Conservation (phyloP, 2,113 vertebrate species). For the Ochotona curzoniae region DNA sequence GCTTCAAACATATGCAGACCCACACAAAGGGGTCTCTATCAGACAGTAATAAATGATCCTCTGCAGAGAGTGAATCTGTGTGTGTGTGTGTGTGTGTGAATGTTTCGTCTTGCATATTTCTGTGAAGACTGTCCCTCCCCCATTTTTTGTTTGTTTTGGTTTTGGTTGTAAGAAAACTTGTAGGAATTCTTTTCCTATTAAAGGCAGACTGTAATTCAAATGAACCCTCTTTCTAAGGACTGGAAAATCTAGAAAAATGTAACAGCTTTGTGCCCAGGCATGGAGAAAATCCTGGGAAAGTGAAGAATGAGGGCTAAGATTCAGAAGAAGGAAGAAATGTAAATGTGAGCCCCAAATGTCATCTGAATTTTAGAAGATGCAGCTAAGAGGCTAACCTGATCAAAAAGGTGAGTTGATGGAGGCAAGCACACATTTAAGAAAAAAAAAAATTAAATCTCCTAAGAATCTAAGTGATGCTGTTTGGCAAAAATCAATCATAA, state of each 20-base stretch:
- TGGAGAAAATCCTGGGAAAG: slow-evolving; percentile 1
- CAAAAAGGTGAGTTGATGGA: not conserved
- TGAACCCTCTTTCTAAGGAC: not conserved
- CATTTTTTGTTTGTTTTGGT: not conserved
- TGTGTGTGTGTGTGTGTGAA: not conserved
- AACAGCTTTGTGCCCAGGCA: not conserved
- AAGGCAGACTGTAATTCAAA: not conserved
- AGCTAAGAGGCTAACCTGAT: not conserved
- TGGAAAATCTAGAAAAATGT: not conserved
- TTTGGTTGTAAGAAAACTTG: not conserved
- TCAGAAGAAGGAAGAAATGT: not conserved
- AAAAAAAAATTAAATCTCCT: not conserved
- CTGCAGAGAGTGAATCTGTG: not conserved
- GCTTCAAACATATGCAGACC: not conserved
- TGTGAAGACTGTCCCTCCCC: not conserved
- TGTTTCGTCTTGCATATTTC: not conserved
- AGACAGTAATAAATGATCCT: not conserved
- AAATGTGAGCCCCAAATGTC: not conserved
- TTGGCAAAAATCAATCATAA: not conserved
- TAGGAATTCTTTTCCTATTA: not conserved
- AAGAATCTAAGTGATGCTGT: not conserved
- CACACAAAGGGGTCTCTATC: not conserved
- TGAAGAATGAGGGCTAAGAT: not conserved
- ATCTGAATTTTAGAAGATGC: not conserved
- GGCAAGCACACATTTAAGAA: not conserved